Base-by-base conservation (phyloP, 2,888 invertebrate genomes). In the Fabriciana adippe region DNA sequence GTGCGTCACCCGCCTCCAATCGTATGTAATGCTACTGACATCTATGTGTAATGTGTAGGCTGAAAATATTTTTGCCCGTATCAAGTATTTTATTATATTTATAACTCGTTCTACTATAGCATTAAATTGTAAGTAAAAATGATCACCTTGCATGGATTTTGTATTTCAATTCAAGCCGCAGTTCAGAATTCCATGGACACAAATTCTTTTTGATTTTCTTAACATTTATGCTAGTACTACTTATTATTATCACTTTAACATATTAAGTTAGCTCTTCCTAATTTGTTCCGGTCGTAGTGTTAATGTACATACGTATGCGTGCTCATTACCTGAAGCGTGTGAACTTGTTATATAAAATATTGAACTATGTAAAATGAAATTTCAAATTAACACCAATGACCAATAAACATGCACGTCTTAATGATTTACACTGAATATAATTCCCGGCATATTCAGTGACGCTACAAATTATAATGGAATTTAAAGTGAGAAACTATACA, bases 1-100 rank as follows among this genome's bases (percentile, higher is more conserved):
- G 75, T 87, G 84, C 89, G 89, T 89, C 88, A 89, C 76, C 72
- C 79, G 78, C 81, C 82, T 79, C 78, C 79, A 67, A 59, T 63
- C 54, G 26, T 16, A 48, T 59, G 11, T 66, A 67, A 68, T 73
- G 76, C 57, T 67, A 64, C 60, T 68, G 67, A 71, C 74, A 73
- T 57, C 55, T 54, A 67, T 70, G 65, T 57, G 63, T 68, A 67
- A 68, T 66, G 69, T 66, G 70, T 61, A 61, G 51, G 35, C 51
- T 41, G 60, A 35, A 60, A 50, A 50, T 60, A 60, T 14, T 51
- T 60, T 35, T 50, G 31, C 31, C 13, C 26, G 16, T 48, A 60
- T 31, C 48, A 60, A 60, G 48, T 31, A 60, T 57, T 47, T 47
- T 8, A 18, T 18, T 18, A 21, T 21, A 47, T 11, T 26, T 47